Evolutionary conservation across 2,888 invertebrate species (phyloP).

Genomic region (Phortica okadai): DNA sequence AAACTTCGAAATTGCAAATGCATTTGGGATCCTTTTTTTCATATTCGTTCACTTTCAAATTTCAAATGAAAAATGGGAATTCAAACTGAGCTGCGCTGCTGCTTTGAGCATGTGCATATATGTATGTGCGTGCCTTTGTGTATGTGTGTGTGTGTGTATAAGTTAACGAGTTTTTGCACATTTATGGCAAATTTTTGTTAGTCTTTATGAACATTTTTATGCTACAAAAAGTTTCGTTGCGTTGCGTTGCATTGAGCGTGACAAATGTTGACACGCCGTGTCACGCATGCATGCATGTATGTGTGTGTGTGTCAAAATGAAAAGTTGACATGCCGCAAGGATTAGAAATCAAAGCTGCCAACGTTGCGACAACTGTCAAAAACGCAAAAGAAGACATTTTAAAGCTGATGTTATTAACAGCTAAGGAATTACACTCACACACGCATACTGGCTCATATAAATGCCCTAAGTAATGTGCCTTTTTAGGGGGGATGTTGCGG

Average conservation of each 20-base stretch:
- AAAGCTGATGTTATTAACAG: conserved; percentile 36
- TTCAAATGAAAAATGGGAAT: conserved; percentile 21
- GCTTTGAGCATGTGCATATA: not conserved
- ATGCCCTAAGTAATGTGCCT: not conserved
- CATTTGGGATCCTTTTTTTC: conserved; percentile 10
- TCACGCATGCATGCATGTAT: not conserved
- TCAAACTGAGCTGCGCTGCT: conserved; percentile 2
- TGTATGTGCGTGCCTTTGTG: conserved; percentile 7
- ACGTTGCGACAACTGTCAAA: conserved; percentile 10
- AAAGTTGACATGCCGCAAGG: conserved; percentile 32
- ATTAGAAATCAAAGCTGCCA: conserved; percentile 32
- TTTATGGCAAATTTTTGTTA: conserved; percentile 9
- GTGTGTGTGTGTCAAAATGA: not conserved
- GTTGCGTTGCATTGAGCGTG: conserved; percentile 2
- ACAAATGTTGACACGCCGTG: conserved; percentile 23
- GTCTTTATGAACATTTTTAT: conserved; percentile 11
- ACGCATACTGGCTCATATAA: not conserved
- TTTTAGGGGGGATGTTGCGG: conserved; percentile 2
- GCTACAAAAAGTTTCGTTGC: not conserved
- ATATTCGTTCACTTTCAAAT: conserved; percentile 23
- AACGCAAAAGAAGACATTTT: conserved; percentile 31
- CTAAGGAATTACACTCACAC: conserved; percentile 23
- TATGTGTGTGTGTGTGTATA: conserved; percentile 11
- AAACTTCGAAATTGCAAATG: conserved; percentile 65
- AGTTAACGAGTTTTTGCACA: conserved; percentile 15